Conservation (phyloP, 1,140 invertebrate genomes). For the Cherax quadricarinatus region DNA sequence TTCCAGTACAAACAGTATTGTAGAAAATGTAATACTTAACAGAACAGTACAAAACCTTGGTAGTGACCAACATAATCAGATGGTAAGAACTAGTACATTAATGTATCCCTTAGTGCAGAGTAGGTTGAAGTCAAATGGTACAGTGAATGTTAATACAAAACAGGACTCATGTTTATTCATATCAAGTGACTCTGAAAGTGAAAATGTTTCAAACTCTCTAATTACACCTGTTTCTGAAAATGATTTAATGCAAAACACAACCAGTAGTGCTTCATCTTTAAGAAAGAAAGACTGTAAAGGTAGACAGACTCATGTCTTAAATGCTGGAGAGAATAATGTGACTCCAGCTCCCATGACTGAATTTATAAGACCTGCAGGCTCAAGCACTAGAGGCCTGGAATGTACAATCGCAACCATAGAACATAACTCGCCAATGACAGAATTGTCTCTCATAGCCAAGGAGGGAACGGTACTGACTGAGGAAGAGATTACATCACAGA, state of each 20-base stretch:
- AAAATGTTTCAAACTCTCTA: not conserved
- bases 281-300: not conserved
- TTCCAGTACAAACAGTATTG: slow-evolving; percentile 5
- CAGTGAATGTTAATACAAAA: slow-evolving; percentile 16
- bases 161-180: slow-evolving; percentile 3
- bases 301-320: not conserved
- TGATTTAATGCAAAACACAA: slow-evolving; percentile 14
- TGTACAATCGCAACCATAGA: not conserved
- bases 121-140: slow-evolving; percentile 28
- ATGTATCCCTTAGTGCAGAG: slow-evolving; percentile 37
- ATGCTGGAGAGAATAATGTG: not conserved
- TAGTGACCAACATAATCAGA: not conserved
- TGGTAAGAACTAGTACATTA: slow-evolving; percentile 27
- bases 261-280: not conserved
- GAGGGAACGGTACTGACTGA: slow-evolving; percentile 31
- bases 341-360: not conserved
- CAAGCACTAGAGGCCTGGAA: not conserved
- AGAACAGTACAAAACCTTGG: slow-evolving; percentile 17
- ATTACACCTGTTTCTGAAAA: not conserved
- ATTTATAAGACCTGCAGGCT: not conserved
- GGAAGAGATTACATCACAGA: slow-evolving; percentile 44
- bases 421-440: slow-evolving; percentile 13
- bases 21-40: slow-evolving; percentile 39
- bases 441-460: slow-evolving; percentile 32
- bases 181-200: slow-evolving; percentile 13